Evolutionary conservation across 2,888 invertebrate genomes (phyloP).

Genomic region (Dryobotodes eremita): DNA sequence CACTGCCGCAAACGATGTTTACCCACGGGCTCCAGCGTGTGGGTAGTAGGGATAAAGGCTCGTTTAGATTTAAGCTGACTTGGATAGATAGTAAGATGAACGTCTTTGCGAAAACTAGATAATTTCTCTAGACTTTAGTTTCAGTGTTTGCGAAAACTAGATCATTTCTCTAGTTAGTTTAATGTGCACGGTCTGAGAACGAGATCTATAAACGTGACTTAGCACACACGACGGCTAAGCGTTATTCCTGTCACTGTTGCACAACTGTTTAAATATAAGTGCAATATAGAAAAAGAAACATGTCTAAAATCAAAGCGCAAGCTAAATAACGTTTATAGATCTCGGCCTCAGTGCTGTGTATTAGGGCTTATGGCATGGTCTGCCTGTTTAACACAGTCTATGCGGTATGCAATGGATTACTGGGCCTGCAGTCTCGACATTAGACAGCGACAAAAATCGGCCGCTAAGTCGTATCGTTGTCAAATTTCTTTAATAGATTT

Average conservation of each 20-base stretch:
- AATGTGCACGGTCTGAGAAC: neutral
- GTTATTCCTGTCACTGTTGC: neutral
- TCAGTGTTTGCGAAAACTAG: no score
- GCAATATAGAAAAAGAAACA: neutral
- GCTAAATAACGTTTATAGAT: neutral
- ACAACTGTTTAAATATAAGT: neutral
- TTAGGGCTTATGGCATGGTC: neutral
- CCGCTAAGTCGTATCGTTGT: no score
- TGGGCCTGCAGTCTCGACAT: no score
- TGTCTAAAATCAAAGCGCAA: neutral
- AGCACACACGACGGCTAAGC: neutral
- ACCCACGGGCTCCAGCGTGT: constrained; percentile 1
- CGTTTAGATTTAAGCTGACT: constrained; percentile 32
- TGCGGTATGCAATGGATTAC: neutral
- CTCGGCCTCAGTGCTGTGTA: neutral
- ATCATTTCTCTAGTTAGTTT: neutral
- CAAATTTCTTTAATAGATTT: no score
- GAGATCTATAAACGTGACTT: no score
- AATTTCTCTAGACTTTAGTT: neutral
- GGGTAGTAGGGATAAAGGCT: constrained; percentile 11
- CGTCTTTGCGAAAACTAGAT: neutral
- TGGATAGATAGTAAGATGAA: neutral
- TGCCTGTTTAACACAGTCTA: no score
- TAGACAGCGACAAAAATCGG: no score
- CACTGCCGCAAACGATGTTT: constrained; percentile 36